phyloP scores from a whole-genome alignment of 2,888 invertebrate genomes.

The Bellardia pandia region DNA sequence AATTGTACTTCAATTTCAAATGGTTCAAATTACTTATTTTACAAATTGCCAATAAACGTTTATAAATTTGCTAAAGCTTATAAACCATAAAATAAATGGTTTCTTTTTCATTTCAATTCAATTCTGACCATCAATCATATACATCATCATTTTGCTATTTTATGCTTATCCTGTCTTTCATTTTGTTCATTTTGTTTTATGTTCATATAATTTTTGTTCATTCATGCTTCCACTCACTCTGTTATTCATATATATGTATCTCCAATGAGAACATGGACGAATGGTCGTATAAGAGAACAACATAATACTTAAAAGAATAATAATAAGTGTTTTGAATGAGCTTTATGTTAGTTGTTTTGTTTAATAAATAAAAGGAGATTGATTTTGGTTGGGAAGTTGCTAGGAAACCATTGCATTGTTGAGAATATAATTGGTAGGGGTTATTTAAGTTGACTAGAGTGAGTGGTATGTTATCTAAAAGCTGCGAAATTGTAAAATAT shows the following conservation, averaged over 20 bases:
- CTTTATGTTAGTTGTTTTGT: slow-evolving; percentile 23
- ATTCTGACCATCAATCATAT: slow-evolving; percentile 58
- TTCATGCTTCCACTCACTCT: not conserved
- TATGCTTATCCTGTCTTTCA: slow-evolving; percentile 50
- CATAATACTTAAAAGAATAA: not conserved
- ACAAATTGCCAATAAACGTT: slow-evolving; percentile 52
- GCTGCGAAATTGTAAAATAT: too few species aligned
- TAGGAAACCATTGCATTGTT: too few species aligned
- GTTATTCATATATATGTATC: not conserved
- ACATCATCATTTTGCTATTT: slow-evolving; percentile 29
- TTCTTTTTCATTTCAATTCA: slow-evolving; percentile 39
- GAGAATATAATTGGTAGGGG: not conserved
- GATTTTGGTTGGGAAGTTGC: not conserved
- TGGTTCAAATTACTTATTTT: slow-evolving; percentile 23
- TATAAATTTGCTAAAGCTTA: slow-evolving; percentile 1
- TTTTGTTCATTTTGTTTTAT: slow-evolving; percentile 35
- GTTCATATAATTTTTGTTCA: slow-evolving; percentile 5
- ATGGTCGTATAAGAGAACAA: not conserved
- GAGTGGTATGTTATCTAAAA: not conserved
- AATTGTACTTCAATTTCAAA: not conserved
- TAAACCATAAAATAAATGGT: slow-evolving; percentile 31
- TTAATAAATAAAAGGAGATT: slow-evolving; percentile 9
- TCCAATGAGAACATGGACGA: slow-evolving; percentile 17
- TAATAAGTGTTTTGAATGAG: slow-evolving; percentile 11
- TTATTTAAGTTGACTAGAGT: not conserved